Evolutionary conservation across 2,888 invertebrate genomes (phyloP), one percentile per base, ranked within the genome.

Genomic region (Ypsolopha scabrella): DNA sequence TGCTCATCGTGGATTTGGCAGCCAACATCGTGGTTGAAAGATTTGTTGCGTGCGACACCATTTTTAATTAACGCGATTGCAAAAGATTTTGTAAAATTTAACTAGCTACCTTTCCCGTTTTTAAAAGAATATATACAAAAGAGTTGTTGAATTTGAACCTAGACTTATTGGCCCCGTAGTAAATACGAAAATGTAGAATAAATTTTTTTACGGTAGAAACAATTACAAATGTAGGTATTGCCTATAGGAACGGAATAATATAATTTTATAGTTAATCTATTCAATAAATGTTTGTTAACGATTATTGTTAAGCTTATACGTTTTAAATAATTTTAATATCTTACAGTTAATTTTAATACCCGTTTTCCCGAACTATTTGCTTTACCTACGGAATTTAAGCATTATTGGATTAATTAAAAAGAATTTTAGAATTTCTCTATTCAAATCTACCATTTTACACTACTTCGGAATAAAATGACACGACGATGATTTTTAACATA

Each of bases 171-270:
- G 80, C 72, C 81, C 80, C 80, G 69, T 65, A 24, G 24, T 24
- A 3, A 24, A 24, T 56, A 54, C 62, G 37, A 61, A 54, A 62
- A 61, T 55, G 55, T 51, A 24, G 24, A 24, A 24, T 24, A 24
- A 3, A n/a, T 11, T 51, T 51, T 6, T 47, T 14, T 34, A 55
- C 59, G 57, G 58, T 58, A 54, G 47, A 57, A 58, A 56, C 55
- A 55, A 58, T 57, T 55, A 50, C 11, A 49, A 49, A 39, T 56
- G 54, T 52, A 54, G 53, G 56, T 72, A 75, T 71, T 70, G 70
- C 69, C 68, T 72, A 69, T 73, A 76, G 73, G 78, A 81, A 80
- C 80, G 75, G 70, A 75, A 56, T 63, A 33, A 38, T 24, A 56
- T 59, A 53, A 53, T 56, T 52, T 50, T 50, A 50, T 24, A 37